Evolutionary conservation across 2,888 invertebrate species (phyloP).

Genomic region (Drosophila lacicola): DNA sequence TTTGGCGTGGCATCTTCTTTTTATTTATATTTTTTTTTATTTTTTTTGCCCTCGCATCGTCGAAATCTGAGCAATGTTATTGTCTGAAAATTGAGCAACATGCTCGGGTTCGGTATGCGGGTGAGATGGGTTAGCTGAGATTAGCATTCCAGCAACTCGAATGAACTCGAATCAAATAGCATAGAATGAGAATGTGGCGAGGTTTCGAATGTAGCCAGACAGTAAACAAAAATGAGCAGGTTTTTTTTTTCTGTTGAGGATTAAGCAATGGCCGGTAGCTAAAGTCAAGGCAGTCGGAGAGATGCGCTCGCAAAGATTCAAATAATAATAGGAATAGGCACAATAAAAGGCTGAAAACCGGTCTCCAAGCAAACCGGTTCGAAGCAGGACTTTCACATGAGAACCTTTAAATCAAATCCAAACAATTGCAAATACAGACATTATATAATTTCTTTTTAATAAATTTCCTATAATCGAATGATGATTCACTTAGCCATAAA

Average conservation of each 20-base stretch:
- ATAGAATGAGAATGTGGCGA: conserved; percentile 27
- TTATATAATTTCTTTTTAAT: conserved; percentile 5
- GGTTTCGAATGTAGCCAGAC: conserved; percentile 26
- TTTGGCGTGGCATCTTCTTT: conserved; percentile 62
- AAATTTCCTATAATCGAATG: conserved; percentile 7
- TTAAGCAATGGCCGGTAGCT: conserved; percentile 38
- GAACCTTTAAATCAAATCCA: too few species aligned
- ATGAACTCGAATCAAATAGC: conserved; percentile 51
- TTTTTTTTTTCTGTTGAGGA: conserved; percentile 7
- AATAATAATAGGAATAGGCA: conserved; percentile 22
- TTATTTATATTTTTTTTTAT: conserved; percentile 17
- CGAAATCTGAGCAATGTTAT: conserved; percentile 69
- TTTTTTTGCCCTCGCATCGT: conserved; percentile 34
- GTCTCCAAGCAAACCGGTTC: neutral
- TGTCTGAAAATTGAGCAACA: conserved; percentile 74
- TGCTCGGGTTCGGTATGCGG: conserved; percentile 58
- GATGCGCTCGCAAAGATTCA: conserved; percentile 34
- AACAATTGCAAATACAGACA: neutral
- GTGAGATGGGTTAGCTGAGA: conserved; percentile 66
- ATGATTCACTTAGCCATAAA: conserved; percentile 37
- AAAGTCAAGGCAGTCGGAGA: conserved; percentile 10
- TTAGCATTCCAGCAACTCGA: conserved; percentile 49
- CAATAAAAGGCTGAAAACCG: neutral
- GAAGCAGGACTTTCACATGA: neutral
- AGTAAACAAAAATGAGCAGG: conserved; percentile 19